Evolutionary conservation across 1,140 invertebrate species (phyloP).

Genomic region (Dendroctonus valens): DNA sequence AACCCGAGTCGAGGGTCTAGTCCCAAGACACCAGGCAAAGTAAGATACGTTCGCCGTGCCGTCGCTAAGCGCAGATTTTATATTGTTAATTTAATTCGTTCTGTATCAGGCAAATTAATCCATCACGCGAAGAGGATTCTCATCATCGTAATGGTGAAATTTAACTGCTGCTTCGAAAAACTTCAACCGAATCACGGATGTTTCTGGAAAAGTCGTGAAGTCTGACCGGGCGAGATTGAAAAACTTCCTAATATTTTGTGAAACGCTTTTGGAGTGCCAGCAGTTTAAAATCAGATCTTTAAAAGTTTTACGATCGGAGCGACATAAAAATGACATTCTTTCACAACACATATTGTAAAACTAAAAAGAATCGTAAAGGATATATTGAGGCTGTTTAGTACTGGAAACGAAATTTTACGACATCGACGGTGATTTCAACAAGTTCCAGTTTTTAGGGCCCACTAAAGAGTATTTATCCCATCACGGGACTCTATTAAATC

Average conservation of each 20-base stretch:
- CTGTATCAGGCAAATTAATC: constrained; percentile 26
- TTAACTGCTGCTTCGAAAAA: neutral
- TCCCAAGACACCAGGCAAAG: constrained; percentile 10
- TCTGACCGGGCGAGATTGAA: neutral
- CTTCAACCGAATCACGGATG: neutral
- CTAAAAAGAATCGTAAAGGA: constrained; percentile 31
- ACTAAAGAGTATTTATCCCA: constrained; percentile 32
- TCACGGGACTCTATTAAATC: constrained; percentile 20
- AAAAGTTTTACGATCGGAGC: constrained; percentile 32
- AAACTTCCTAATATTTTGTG: neutral
- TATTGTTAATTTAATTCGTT: constrained; percentile 34
- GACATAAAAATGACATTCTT: constrained; percentile 39
- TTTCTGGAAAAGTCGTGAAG: too few species aligned
- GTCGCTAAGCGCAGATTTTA: constrained; percentile 24
- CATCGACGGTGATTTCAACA: constrained; percentile 42
- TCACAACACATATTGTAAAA: constrained; percentile 23
- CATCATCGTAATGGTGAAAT: too few species aligned
- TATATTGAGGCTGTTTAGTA: constrained; percentile 41
- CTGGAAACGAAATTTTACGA: constrained; percentile 47
- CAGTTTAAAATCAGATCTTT: neutral
- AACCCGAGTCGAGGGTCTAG: constrained; percentile 11
- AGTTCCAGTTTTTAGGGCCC: constrained; percentile 41
- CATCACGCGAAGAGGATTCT: constrained; percentile 14
- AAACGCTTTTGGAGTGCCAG: neutral
- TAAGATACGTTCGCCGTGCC: constrained; percentile 2